phyloP scores from a whole-genome alignment of 2,797 vertebrate genomes.

The Platalea minor region DNA sequence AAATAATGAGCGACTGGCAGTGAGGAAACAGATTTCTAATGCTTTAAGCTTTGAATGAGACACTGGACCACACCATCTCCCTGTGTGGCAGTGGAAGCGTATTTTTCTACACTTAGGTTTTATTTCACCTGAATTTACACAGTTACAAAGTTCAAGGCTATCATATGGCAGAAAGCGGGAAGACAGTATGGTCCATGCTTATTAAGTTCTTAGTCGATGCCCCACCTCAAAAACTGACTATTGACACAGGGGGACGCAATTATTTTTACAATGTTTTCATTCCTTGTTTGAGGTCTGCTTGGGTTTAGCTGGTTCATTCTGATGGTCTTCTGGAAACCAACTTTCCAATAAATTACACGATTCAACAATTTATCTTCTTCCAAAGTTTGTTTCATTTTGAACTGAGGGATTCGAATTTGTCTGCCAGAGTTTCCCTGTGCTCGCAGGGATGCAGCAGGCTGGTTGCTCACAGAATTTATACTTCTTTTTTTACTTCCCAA shows the following conservation, averaged over 20 bases:
- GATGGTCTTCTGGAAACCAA: background rate
- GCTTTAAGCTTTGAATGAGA: background rate
- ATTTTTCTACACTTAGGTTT: background rate
- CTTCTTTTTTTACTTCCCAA: background rate
- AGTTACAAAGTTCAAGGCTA: background rate
- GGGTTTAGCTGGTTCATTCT: background rate
- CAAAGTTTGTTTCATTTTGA: background rate
- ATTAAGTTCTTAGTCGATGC: background rate
- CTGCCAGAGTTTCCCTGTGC: background rate
- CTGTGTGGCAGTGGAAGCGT: background rate
- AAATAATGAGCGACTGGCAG: background rate
- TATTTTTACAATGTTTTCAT: constrained; percentile 8
- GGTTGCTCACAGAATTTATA: background rate
- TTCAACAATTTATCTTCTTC: background rate
- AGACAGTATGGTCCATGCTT: background rate
- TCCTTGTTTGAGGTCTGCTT: constrained; percentile 5
- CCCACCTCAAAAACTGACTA: background rate
- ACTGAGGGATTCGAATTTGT: background rate
- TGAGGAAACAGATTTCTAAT: background rate
- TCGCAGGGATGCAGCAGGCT: background rate
- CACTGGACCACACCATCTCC: background rate
- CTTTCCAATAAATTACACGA: background rate
- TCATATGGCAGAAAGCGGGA: background rate
- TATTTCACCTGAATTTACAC: background rate
- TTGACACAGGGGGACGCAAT: background rate